Evolutionary conservation across 2,888 invertebrate genomes (phyloP), one percentile per base, ranked within the genome.

Genomic region (Osmoderma eremita): DNA sequence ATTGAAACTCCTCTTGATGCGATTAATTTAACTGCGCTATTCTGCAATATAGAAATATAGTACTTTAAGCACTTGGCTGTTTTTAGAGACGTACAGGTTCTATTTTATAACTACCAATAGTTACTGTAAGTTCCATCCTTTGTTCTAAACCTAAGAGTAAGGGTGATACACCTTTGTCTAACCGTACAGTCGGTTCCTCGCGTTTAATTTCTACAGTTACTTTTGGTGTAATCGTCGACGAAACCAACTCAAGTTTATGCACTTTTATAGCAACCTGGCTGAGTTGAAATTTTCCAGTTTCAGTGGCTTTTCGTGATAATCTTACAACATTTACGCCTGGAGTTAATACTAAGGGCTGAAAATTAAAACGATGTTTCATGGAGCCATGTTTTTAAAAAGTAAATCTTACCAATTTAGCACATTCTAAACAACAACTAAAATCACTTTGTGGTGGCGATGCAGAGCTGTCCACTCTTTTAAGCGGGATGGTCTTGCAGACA

Each of bases 91-190:
- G 83, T 79, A 91, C 91, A 76, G 90, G 82, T 50, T 88, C 86
- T 77, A 95, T 89, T 69, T 85, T 85, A 67, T 90, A 88, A 81
- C 94, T 94, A 1, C 95, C 95, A 70, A 92, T 91, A 0, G 88
- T 88, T 13, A 95, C 87, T 45, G 89, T 87, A 62, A 95, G 77
- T 73, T 89, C 88, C 83, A 95, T 88, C 17, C 88, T 86, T 80
- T 95, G 94, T 73, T 91, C 89, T 70, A 94, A 85, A 0, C 95
- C 95, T 0, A 94, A 93, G 4, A 95, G 85, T 50, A 95, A 83
- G 74, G 93, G 91, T 70, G 90, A 90, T 50, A 86, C 80, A 75
- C 78, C 84, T 83, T 77, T 89, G 79, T 74, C 88, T 75, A 75
- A 84, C 80, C 74, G 86, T 79, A 87, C 67, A 71, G 75, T 74